Base-by-base conservation (phyloP, 2,888 invertebrate species). In the Perizoma affinitatum region DNA sequence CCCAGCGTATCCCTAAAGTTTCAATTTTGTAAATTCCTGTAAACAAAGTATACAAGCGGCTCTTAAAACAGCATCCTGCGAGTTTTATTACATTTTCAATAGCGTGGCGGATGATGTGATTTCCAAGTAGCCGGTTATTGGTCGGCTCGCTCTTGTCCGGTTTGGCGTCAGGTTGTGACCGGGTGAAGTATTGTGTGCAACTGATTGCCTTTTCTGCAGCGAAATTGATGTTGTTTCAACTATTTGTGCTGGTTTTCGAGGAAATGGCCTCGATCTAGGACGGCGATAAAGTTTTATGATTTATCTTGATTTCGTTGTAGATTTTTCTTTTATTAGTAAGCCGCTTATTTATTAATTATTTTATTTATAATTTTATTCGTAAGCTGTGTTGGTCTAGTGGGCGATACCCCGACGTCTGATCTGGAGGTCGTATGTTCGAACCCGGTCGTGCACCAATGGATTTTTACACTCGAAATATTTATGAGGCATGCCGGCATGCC, bases 81-180 rank as follows among this genome's bases (percentile, higher is more conserved):
- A 65, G 58, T 73, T 78, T 79, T 79, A 79, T 79, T 76, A 78
- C 75, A 75, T 79, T 79, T 79, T 77, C 79, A 79, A 79, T 78
- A 73, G 68, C 72, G 66, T 71, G 60, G 65, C 73, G 78, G 73
- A 79, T 79, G 79, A 79, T 75, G 71, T 74, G 70, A 73, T 73
- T 73, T 70, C 67, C 69, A 58, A 55, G 67, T 68, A 58, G 58
- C 61, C 65, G 61, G 65, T 67, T 72, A 73, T 68, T 77, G 79
- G 79, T 72, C 71, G 68, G 66, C 58, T 64, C 54, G 65, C 63
- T 61, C 56, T 61, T 51, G 53, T 47, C 45, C 51, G 54, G 58
- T 62, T 58, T 46, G 61, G 66, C 70, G 69, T 67, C 70, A 68
- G 61, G 68, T 68, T 65, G 70, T 62, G 64, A 68, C 65, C 61